A percentile compares a stretch with the other conserved stretches of the same genome.
phyloP scores from a whole-genome alignment of 2,888 invertebrate genomes.

The Scrobipalpa costella region DNA sequence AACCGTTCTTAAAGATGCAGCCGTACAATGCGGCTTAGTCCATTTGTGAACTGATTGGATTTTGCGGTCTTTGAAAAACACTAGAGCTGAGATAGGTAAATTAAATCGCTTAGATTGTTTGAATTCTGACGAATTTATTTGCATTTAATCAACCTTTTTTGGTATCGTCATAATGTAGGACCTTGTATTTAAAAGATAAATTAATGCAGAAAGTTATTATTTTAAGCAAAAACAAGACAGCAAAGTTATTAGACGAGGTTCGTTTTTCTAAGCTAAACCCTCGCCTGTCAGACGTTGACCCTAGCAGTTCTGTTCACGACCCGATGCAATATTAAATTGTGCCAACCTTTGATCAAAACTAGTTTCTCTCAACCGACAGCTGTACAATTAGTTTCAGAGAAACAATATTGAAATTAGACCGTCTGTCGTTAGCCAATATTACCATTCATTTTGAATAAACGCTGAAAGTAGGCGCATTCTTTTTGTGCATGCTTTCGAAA shows the following conservation, averaged over 20 bases:
- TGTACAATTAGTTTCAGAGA: conserved; percentile 21
- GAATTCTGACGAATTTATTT: not conserved
- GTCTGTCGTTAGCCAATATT: conserved; percentile 18
- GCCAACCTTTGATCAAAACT: conserved; percentile 35
- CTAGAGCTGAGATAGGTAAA: conserved; percentile 3
- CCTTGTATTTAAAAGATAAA: too few relatives aligned
- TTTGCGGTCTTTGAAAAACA: conserved; percentile 9
- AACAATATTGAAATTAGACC: conserved; percentile 19
- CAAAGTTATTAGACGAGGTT: conserved; percentile 11
- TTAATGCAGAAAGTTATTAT: too few relatives aligned
- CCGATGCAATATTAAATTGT: conserved; percentile 31
- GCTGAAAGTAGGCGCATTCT: conserved; percentile 37
- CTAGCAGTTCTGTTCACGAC: conserved; percentile 9
- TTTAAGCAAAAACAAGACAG: too few relatives aligned
- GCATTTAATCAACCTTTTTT: not conserved
- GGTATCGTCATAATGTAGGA: too few relatives aligned
- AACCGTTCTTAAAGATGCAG: conserved; percentile 6
- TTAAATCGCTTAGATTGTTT: not conserved
- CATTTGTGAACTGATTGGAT: conserved; percentile 12
- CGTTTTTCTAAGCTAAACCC: conserved; percentile 1
- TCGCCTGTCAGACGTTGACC: conserved; percentile 2
- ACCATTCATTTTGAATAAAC: conserved; percentile 23
- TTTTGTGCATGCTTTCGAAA: conserved; percentile 44
- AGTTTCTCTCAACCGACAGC: conserved; percentile 32
- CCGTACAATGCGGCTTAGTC: conserved; percentile 1